Conservation (phyloP, 2,113 vertebrate genomes). For the Meriones unguiculatus region DNA sequence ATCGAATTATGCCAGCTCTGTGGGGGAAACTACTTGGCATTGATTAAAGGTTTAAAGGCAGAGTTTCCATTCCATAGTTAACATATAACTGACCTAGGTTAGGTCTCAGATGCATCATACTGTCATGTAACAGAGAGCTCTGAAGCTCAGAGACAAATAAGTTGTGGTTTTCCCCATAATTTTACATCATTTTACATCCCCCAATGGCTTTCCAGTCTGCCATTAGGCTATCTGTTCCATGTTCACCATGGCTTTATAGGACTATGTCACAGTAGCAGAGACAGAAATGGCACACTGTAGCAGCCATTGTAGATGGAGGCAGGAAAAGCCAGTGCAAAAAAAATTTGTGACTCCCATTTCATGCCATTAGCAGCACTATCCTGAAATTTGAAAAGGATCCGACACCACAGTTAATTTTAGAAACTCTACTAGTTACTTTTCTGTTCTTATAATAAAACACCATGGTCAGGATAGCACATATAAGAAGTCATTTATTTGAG, state of each 20-base stretch:
- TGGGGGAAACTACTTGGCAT: too few species aligned
- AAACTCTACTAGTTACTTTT: neutral
- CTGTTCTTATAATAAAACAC: neutral
- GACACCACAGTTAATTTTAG: neutral
- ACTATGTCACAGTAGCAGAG: too few species aligned
- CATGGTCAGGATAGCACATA: neutral
- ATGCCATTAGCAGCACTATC: neutral
- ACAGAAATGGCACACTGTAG: too few species aligned
- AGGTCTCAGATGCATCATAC: too few species aligned
- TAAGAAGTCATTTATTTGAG: neutral
- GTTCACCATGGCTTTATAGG: neutral
- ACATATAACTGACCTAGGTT: too few species aligned
- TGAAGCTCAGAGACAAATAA: neutral
- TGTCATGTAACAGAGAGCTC: neutral
- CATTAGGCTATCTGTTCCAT: neutral
- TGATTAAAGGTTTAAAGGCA: neutral
- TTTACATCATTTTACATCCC: neutral
- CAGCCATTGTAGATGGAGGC: rapidly evolving
- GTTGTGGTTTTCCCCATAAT: neutral
- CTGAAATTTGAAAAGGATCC: neutral
- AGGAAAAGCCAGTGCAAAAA: neutral
- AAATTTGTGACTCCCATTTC: neutral
- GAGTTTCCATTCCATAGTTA: neutral
- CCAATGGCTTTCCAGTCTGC: neutral
- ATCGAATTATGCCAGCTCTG: too few species aligned